Base-by-base conservation (phyloP, 2,113 vertebrate genomes). In the Steatornis caripensis region DNA sequence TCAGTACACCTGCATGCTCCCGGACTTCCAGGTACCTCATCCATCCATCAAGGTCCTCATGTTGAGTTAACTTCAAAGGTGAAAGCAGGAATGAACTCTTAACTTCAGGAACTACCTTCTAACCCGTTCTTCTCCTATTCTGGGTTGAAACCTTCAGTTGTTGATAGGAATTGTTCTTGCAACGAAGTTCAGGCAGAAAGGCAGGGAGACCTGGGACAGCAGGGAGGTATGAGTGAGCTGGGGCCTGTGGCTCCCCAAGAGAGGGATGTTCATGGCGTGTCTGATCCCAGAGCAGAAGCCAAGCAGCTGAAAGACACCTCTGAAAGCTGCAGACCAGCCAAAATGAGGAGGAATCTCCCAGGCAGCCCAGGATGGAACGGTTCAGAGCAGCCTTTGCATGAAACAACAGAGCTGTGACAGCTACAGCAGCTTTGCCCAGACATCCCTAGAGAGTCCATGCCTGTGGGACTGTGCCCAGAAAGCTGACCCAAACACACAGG, bases 381-480 rank as follows among this genome's bases (percentile, higher is more conserved):
- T 57, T 72, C n/a, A 83, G 45, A 78, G 14, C 37, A 79, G 26
- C 5, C 70, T 77, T 83, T 60, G n/a, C 12, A 37, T 2, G 3
- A 61, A 86, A 77, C 30, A 80, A 75, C 46, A 45, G 70, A 87
- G 55, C 36, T 18, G 24, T 1, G 1, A 57, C 16, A 55, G 48
- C 30, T 71, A 32, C 55, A 37, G 49, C 0, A 0, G 69, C 54
- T 88, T 66, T 66, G 36, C 22, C 41, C 37, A 43, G 36, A 34
- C 3, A 2, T 15, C 41, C 62, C 66, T 27, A n/a, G 14, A 46
- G 55, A 64, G 26, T 57, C 18, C 19, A n/a, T 0, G 0, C 21
- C 24, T 48, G 41, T 58, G 61, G 32, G 22, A 53, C 48, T 1
- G 1, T 85, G 45, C 27, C 66, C 5, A 2, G 57, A 64, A 9